phyloP scores from a whole-genome alignment of 2,113 vertebrate species.

The Bujurquina vittata region DNA sequence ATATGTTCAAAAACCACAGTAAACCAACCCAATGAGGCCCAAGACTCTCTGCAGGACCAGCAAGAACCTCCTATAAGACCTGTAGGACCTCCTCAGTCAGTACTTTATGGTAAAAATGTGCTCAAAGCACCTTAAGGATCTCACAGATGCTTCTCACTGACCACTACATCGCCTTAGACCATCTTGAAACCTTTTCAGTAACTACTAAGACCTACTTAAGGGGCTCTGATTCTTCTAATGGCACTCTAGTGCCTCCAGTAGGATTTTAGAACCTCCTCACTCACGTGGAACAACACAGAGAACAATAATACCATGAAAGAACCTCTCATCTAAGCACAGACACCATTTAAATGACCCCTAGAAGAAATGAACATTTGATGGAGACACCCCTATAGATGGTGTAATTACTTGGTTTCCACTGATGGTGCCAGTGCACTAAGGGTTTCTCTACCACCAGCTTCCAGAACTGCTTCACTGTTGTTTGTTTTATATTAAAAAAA shows the following conservation, averaged over 20 bases:
- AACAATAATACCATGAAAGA: too few relatives aligned
- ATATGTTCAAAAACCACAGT: background rate
- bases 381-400: too few relatives aligned
- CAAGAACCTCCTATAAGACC: background rate
- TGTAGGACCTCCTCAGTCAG: background rate
- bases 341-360: too few relatives aligned
- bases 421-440: background rate
- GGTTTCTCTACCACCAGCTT: background rate
- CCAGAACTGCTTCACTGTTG: background rate
- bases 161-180: background rate
- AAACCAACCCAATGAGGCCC: background rate
- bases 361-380: too few relatives aligned
- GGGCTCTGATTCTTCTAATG: too few relatives aligned
- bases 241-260: too few relatives aligned
- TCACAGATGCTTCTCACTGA: background rate
- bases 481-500: background rate
- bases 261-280: background rate
- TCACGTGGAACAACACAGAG: too few relatives aligned
- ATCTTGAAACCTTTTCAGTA: background rate
- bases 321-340: too few relatives aligned
- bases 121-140: background rate
- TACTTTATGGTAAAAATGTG: background rate
- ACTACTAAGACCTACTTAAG: background rate
- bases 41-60: background rate
- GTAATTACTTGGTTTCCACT: too few relatives aligned